Evolutionary conservation across 1,140 invertebrate species (phyloP).

Genomic region (Ganaspis sp.): DNA sequence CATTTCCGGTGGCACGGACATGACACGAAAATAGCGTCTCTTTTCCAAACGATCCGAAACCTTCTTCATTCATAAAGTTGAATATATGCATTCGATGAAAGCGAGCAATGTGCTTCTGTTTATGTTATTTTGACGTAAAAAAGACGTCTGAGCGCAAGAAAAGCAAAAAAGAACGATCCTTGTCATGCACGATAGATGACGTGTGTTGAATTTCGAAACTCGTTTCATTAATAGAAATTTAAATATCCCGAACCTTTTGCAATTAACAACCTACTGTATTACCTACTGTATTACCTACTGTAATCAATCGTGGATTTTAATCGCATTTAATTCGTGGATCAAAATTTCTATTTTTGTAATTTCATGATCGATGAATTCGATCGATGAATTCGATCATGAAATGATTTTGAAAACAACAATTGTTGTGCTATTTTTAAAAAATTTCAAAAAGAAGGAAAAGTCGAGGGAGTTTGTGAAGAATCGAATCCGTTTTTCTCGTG

Average conservation of each 20-base stretch:
- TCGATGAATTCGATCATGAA: no score
- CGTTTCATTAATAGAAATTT: slow-evolving; percentile 3
- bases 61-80: slow-evolving; percentile 14
- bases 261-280: no score
- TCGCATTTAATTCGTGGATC: no score
- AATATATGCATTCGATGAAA: slow-evolving; percentile 14
- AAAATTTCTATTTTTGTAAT: no score
- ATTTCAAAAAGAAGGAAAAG: background rate
- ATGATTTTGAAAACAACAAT: no score
- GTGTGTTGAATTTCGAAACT: slow-evolving; percentile 14
- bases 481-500: background rate
- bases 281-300: no score
- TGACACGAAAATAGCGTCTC: slow-evolving; percentile 26
- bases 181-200: background rate
- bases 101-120: slow-evolving; percentile 8
- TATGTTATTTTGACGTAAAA: slow-evolving; percentile 5
- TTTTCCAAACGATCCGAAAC: slow-evolving; percentile 20
- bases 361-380: no score
- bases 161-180: background rate
- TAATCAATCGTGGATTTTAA: no score
- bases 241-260: background rate
- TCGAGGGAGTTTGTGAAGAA: background rate
- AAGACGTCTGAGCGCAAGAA: slow-evolving; percentile 1
- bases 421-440: no score
- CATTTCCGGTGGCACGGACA: slow-evolving; percentile 9